Conservation (phyloP, 2,113 vertebrate species). For the Colossoma macropomum region DNA sequence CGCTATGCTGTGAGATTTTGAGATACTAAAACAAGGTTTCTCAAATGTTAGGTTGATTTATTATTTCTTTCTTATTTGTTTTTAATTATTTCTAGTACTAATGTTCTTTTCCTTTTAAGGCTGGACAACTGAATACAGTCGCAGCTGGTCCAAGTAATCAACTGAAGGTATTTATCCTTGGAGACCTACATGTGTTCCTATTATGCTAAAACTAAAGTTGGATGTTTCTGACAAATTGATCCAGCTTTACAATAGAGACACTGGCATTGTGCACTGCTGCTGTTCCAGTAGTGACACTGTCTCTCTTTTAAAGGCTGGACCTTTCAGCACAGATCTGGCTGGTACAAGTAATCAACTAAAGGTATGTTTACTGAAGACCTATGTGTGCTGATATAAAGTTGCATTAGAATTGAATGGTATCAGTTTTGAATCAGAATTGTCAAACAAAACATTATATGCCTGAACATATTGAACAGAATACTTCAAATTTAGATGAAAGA, state of each 20-base stretch:
- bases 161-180: not conserved
- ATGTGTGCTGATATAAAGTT: not conserved
- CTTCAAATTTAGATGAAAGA: not conserved
- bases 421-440: not conserved
- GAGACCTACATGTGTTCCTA: not conserved
- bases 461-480: not conserved
- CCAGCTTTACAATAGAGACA: not conserved
- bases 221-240: not conserved
- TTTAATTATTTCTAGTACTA: no score
- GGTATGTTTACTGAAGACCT: not conserved
- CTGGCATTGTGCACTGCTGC: not conserved
- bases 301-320: not conserved
- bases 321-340: not conserved
- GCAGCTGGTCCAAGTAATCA: not conserved
- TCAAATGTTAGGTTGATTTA: no score
- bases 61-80: no score
- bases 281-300: not conserved
- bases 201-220: no score
- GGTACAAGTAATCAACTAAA: not conserved
- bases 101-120: not conserved
- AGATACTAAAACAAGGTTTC: no score
- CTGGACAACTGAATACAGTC: not conserved
- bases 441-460: no score
- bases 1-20: no score
- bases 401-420: not conserved